Evolutionary conservation across 2,797 vertebrate genomes (phyloP), one percentile per base, ranked within the genome.

Genomic region (Luscinia luscinia): DNA sequence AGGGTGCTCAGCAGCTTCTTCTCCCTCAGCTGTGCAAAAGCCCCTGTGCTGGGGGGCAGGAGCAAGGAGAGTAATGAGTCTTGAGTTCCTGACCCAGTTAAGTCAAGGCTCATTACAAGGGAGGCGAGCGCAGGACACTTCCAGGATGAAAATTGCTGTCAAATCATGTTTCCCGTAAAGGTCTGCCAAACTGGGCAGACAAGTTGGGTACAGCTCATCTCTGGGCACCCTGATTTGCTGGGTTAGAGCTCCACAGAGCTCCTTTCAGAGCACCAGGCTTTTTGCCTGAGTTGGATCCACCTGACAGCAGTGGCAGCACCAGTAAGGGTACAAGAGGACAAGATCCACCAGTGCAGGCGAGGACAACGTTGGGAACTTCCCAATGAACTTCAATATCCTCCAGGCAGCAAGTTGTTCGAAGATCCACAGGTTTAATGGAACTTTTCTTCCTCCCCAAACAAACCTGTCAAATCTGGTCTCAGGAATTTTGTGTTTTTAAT

Each of bases 21-120:
- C 69, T 46, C 75, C 51, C 79, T 68, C 84, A 79, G 62, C 52
- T 73, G 4, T 2, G 32, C 27, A n/a, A 64, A 63, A 43, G 4
- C 28, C 48, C 1, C n/a, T 11, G 11, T 23, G 19, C 49, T 61
- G 49, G 26, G 49, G 69, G 43, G 66, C 40, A 78, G 77, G 54
- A 84, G 30, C 24, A 76, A 89, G 89, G 49, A 77, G n/a, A 2
- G 3, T 80, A 93, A 95, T 38, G 68, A 95, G 59, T 69, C 70
- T 88, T 78, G 89, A 92, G 87, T 87, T 84, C 79, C 84, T 96
- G 94, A 96, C 90, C 91, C 80, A 94, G 59, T 93, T 96, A 63
- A 94, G 93, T 97, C 95, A 96, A 90, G 83, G 6, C 28, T 90
- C 76, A 69, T 94, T 93, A 96, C 48, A 32, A 77, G 54, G 46